A percentile compares a stretch with the other conserved stretches of the same genome.
phyloP scores from a whole-genome alignment of 1,140 invertebrate genomes.

The Dreissena rostriformis region DNA sequence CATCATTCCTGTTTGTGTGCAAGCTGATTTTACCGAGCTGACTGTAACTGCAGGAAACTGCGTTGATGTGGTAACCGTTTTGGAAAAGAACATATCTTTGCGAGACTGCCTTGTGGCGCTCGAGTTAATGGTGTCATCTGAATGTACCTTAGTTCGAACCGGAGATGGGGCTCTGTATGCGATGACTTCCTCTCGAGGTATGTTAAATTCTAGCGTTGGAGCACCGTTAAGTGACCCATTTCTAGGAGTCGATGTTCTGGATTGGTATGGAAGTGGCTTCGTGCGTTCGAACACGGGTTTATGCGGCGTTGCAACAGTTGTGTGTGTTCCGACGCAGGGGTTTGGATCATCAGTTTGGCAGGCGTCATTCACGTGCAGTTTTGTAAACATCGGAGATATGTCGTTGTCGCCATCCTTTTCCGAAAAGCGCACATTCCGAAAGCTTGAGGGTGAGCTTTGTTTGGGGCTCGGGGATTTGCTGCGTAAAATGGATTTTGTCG shows the following conservation, averaged over 20 bases:
- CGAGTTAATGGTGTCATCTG: no score
- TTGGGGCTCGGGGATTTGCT: slow-evolving; percentile 28
- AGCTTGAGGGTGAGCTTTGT: slow-evolving; percentile 27
- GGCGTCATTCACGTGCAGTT: slow-evolving; percentile 35
- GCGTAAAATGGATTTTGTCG: slow-evolving; percentile 32
- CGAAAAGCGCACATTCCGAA: slow-evolving; percentile 27
- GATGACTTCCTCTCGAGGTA: background rate
- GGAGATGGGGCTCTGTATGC: no score
- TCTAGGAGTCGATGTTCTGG: slow-evolving; percentile 43
- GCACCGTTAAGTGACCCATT: background rate
- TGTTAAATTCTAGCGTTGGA: slow-evolving; percentile 23
- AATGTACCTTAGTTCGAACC: no score
- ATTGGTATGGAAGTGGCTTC: background rate
- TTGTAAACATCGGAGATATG: slow-evolving; percentile 13
- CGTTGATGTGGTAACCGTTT: no score
- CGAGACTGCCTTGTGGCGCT: no score
- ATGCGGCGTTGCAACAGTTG: background rate
- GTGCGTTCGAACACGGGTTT: background rate
- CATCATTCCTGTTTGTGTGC: background rate
- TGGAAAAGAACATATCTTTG: no score
- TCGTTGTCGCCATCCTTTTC: slow-evolving; percentile 38
- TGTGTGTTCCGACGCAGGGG: background rate
- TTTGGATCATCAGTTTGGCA: slow-evolving; percentile 23
- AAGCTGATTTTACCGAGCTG: background rate
- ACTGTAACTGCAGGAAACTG: no score